These are phyloP conservation scores for Gymnorhina tibicen DNA, from an alignment of 2,113 vertebrate genomes.

Conservation along the genomic window DNA sequence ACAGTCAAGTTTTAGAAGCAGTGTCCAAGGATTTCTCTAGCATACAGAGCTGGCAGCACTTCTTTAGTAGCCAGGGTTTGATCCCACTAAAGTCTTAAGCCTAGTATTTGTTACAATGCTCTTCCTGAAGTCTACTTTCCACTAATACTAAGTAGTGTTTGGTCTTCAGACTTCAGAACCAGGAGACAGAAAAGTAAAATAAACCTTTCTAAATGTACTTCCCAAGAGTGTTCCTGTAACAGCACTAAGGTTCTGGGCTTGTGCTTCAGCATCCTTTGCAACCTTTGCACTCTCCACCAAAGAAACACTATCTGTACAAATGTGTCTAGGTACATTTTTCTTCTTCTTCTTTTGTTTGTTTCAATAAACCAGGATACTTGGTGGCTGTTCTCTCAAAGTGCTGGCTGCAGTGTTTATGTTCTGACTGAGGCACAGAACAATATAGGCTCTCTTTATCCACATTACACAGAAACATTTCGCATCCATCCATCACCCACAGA, in stretches of 20 bases:
- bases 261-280: not conserved
- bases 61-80: not conserved
- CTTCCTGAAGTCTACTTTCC: not conserved
- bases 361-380: not conserved
- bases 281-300: not conserved
- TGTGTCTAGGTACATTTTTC: not conserved
- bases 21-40: not conserved
- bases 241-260: not conserved
- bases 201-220: not conserved
- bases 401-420: constrained; percentile 10
- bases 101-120: not conserved
- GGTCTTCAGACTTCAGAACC: not conserved
- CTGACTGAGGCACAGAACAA: not conserved
- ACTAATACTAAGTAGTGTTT: not conserved
- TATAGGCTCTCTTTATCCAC: constrained; percentile 19
- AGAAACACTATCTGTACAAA: not conserved
- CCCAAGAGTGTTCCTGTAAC: not conserved
- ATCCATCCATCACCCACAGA: constrained; percentile 50
- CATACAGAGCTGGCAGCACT: not conserved
- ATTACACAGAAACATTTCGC: constrained; percentile 12
- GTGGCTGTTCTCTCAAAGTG: not conserved
- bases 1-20: not conserved
- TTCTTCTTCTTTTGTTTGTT: not conserved
- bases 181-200: not conserved
- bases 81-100: not conserved